Conservation (phyloP, 2,797 vertebrate species). For the Gambusia yucatana region DNA sequence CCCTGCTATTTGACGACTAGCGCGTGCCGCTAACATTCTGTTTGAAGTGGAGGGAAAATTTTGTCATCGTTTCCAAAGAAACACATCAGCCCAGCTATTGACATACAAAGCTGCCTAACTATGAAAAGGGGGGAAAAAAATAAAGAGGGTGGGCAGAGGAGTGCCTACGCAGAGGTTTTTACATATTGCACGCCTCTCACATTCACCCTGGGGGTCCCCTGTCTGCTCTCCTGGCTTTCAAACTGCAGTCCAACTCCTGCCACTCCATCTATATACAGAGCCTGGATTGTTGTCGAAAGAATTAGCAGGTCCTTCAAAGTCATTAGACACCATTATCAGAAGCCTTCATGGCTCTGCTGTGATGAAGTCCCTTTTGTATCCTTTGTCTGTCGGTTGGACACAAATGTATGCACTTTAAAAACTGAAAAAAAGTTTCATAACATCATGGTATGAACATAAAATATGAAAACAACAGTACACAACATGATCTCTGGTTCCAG, state of each 20-base stretch:
- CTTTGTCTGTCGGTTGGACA: slow-evolving; percentile 6
- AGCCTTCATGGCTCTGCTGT: slow-evolving; percentile 25
- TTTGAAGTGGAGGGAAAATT: slow-evolving; percentile 29
- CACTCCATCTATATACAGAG: slow-evolving; percentile 68
- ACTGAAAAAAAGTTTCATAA: neutral
- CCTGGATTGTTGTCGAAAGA: slow-evolving; percentile 51
- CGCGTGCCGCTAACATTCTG: slow-evolving; percentile 26
- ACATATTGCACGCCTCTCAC: slow-evolving; percentile 64
- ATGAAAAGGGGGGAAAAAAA: slow-evolving; percentile 22
- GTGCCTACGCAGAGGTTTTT: slow-evolving; percentile 55
- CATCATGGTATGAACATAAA: neutral
- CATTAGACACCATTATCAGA: slow-evolving; percentile 63
- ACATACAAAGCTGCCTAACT: slow-evolving; percentile 42
- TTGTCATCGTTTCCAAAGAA: slow-evolving; percentile 2
- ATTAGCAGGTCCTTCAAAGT: slow-evolving; percentile 67
- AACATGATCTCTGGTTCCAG: neutral
- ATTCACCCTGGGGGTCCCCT: slow-evolving; percentile 55
- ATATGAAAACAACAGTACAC: neutral
- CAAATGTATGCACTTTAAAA: slow-evolving; percentile 19
- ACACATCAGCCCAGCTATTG: slow-evolving; percentile 37
- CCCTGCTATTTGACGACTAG: slow-evolving; percentile 28
- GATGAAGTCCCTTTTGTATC: slow-evolving; percentile 22
- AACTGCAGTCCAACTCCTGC: slow-evolving; percentile 52
- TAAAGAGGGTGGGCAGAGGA: slow-evolving; percentile 46
- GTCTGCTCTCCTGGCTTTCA: slow-evolving; percentile 54